These are phyloP conservation scores for Falco novaeseelandiae DNA, from an alignment of 2,797 vertebrate genomes.

Conservation along the genomic window DNA sequence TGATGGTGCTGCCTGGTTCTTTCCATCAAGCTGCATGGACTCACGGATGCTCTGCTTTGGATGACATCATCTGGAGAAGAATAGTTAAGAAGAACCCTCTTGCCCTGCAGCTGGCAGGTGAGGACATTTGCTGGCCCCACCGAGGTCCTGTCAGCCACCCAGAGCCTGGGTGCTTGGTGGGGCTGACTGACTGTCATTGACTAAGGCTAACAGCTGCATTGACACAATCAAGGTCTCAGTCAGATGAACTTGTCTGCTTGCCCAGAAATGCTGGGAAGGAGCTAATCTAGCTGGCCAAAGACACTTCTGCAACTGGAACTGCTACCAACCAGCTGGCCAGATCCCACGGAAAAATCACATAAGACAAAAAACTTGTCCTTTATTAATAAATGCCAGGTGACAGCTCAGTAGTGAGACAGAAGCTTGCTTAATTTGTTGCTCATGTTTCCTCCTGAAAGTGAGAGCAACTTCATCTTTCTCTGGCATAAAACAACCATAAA, in stretches of 20 bases:
- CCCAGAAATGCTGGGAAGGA: not conserved
- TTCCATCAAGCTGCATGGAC: not conserved
- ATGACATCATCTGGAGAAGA: not conserved
- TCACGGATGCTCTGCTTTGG: fast-evolving
- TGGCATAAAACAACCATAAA: not conserved
- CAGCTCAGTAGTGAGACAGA: not conserved
- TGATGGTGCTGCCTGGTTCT: not conserved
- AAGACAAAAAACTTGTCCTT: not conserved
- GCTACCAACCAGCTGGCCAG: not conserved
- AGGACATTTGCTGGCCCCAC: not conserved
- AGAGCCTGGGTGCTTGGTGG: not conserved
- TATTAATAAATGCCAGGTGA: not conserved
- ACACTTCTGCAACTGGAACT: not conserved
- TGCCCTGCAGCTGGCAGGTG: not conserved
- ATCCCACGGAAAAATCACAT: not conserved
- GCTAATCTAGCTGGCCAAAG: not conserved
- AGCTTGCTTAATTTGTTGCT: not conserved
- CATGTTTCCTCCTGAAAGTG: not conserved
- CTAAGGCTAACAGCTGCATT: not conserved
- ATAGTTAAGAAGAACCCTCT: not conserved
- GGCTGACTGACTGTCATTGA: not conserved
- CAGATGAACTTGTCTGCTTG: not conserved
- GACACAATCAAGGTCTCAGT: not conserved
- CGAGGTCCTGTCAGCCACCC: not conserved
- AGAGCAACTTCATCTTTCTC: not conserved